Conservation (phyloP, 2,888 invertebrate genomes). For the Mythimna albipuncta region DNA sequence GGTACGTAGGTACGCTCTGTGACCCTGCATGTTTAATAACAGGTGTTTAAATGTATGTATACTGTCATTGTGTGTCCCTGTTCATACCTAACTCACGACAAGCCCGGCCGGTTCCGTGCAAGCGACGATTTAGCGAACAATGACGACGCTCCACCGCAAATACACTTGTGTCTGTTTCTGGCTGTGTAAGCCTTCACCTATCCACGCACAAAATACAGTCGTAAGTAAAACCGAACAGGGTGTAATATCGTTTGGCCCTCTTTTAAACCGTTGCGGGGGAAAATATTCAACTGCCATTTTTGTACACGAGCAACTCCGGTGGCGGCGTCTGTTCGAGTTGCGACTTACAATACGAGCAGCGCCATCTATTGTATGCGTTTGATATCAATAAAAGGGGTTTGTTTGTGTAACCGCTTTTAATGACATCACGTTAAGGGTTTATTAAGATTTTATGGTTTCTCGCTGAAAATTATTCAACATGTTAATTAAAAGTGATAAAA, state of each 20-base stretch:
- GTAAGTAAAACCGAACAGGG: slow-evolving; percentile 66
- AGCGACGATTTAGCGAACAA: slow-evolving; percentile 91
- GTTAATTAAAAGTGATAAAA: not conserved
- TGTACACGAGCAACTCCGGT: slow-evolving; percentile 89
- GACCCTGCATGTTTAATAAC: slow-evolving; percentile 89
- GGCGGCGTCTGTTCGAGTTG: slow-evolving; percentile 88
- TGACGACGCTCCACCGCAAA: slow-evolving; percentile 89
- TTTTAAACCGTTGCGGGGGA: slow-evolving; percentile 78
- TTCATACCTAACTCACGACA: slow-evolving; percentile 88
- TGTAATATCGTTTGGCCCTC: slow-evolving; percentile 64
- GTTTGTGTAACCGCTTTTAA: slow-evolving; percentile 71
- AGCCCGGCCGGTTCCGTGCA: slow-evolving; percentile 89
- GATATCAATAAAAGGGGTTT: slow-evolving; percentile 84
- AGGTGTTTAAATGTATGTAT: slow-evolving; percentile 90
- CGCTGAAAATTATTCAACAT: not conserved
- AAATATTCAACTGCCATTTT: slow-evolving; percentile 90
- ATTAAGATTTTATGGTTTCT: slow-evolving; percentile 32
- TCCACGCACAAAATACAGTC: slow-evolving; percentile 66
- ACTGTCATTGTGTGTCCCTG: slow-evolving; percentile 86
- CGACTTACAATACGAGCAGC: slow-evolving; percentile 86
- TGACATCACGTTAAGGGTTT: slow-evolving; percentile 48
- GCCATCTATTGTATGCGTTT: slow-evolving; percentile 89
- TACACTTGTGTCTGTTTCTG: slow-evolving; percentile 84
- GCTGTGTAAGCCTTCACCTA: slow-evolving; percentile 81
- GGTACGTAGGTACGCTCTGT: slow-evolving; percentile 81